Conservation (phyloP, 2,113 vertebrate genomes). For the Ia io region DNA sequence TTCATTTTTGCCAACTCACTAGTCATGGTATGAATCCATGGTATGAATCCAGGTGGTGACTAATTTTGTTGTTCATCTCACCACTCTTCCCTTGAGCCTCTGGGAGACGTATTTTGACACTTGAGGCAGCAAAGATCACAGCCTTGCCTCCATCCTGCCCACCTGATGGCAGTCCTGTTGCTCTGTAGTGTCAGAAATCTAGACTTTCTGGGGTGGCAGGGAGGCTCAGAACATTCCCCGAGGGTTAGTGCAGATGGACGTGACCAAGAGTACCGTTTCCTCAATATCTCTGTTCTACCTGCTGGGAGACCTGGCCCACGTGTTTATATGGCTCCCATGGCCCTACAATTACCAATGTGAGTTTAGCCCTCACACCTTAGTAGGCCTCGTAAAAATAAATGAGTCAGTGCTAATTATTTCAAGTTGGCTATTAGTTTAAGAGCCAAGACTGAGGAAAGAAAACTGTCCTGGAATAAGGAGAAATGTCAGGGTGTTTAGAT, state of each 20-base stretch:
- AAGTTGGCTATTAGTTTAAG: not conserved
- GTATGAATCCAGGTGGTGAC: conserved; percentile 37
- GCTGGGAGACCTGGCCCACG: not conserved
- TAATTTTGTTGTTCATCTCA: conserved; percentile 30
- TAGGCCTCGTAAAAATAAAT: conserved; percentile 17
- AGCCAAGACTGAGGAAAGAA: conserved; percentile 39
- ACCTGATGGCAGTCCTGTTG: not conserved
- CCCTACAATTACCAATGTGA: not conserved
- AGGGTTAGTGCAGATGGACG: not conserved
- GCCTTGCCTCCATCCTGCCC: not conserved
- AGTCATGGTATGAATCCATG: conserved; percentile 51
- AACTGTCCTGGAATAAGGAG: not conserved
- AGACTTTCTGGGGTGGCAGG: not conserved
- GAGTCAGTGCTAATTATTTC: conserved; percentile 40
- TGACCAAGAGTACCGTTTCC: accelerated
- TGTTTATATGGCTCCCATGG: not conserved
- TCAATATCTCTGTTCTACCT: not conserved
- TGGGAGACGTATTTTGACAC: not conserved
- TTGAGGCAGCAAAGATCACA: not conserved
- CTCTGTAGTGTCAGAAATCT: not conserved
- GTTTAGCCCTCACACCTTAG: not conserved
- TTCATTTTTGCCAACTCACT: conserved; percentile 65
- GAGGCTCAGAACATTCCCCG: not conserved
- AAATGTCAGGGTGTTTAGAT: not conserved
- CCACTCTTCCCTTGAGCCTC: not conserved